Evolutionary conservation across 1,140 invertebrate genomes (phyloP), one percentile per base, ranked within the genome.

Genomic region (Calliopsis andreniformis): DNA sequence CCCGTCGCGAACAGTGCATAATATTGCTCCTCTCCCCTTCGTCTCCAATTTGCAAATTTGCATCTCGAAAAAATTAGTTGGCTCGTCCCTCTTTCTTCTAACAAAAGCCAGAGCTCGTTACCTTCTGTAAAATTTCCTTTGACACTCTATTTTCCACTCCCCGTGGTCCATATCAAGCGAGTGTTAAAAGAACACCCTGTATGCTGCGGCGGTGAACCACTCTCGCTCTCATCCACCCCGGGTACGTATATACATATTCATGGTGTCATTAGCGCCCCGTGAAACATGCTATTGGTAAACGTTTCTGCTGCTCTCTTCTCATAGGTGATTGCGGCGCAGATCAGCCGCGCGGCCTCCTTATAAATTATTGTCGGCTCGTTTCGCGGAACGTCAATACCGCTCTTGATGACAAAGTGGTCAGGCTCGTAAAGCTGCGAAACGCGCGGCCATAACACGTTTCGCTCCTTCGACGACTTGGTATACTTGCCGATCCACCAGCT

Each of bases 201-300:
- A 82, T 78, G 55, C 42, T 32, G 61, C 20, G 12, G 14, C 61
- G 23, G 59, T 66, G 62, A 23, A 49, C 82, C 70, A 67, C 73
- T 68, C 49, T 63, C 51, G 58, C 76, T 39, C 68, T 82, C 76
- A 55, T 71, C 62, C 62, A 72, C 30, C 71, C 55, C 71, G 75
- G 63, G 23, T 78, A 68, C 72, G 76, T 71, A 72, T 82, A 87
- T 87, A 87, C 83, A 87, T 87, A 87, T 87, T 87, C 86, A 87
- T 87, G 85, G 86, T 84, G 85, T 87, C 86, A 87, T 87, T 87
- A 87, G 83, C 85, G 84, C 78, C 84, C 75, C 84, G 83, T 87
- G 85, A 87, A 87, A 86, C 86, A 87, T 77, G 85, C 81, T 79
- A 84, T 82, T 84, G 86, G 77, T 87, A 87, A 87, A 87, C 85